A percentile compares a stretch with the other conserved stretches of the same genome.
phyloP scores from a whole-genome alignment of 2,113 vertebrate species.

The Coptodon rendalli region DNA sequence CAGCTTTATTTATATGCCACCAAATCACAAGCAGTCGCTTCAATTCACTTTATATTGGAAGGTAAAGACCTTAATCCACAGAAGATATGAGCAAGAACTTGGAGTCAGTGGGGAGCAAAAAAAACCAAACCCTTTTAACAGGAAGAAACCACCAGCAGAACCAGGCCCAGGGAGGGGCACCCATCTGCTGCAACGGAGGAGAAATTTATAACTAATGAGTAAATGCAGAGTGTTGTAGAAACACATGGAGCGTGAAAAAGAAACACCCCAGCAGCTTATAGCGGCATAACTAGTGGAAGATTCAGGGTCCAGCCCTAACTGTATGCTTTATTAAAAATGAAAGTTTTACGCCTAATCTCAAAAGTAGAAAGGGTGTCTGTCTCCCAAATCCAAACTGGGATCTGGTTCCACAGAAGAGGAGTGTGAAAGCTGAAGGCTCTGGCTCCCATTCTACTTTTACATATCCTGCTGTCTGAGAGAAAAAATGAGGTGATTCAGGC shows the following conservation, averaged over 20 bases:
- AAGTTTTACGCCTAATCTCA: background rate
- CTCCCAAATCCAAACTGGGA: background rate
- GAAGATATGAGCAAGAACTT: background rate
- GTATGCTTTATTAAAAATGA: background rate
- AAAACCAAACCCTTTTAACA: accelerated
- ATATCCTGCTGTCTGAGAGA: background rate
- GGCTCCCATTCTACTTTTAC: background rate
- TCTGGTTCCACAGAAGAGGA: background rate
- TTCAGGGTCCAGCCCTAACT: background rate
- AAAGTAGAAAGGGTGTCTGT: background rate
- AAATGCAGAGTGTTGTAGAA: background rate
- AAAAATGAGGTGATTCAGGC: background rate
- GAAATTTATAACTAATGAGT: background rate
- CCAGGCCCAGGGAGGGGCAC: background rate
- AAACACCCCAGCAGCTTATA: background rate
- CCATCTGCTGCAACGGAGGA: background rate
- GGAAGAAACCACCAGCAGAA: background rate
- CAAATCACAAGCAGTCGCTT: background rate
- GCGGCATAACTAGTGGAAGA: background rate
- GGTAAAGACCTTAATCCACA: background rate
- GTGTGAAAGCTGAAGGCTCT: background rate
- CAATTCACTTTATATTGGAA: background rate
- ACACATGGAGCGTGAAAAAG: background rate
- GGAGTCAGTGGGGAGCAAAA: background rate
- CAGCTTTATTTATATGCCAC: background rate